Evolutionary conservation across 2,797 vertebrate genomes (phyloP), one percentile per base, ranked within the genome.

Genomic region (Anolis apletophallus): DNA sequence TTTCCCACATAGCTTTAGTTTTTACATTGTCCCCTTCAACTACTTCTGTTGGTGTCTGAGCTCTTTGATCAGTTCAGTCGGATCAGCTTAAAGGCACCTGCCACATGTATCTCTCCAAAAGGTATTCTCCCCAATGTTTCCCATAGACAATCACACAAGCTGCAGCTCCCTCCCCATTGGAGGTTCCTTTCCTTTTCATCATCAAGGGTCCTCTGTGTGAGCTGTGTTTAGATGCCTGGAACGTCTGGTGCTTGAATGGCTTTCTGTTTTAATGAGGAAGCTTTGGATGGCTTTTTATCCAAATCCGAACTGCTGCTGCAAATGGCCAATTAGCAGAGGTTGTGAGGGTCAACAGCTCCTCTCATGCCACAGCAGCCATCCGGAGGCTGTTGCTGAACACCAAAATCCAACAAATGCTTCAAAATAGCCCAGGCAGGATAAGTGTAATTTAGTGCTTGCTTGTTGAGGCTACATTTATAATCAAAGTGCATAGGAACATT

Each of bases 301-400:
- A 61, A 81, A 89, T 57, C 3, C 54, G 86, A 87, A 87, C 17
- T 76, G 75, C 74, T 80, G 54, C 9, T 85, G 69, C 54, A 89
- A 91, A 88, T 84, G 89, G 86, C 6, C 21, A 86, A 52, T 73
- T 83, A 26, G 78, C 78, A 68, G 84, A 78, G 69, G 34, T 87
- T 72, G 81, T 36, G 4, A 26, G 82, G 61, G 83, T 91, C 64
- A 87, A 92, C 92, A 68, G 54, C 89, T 40, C 77, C 84, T 88
- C 74, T 89, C 46, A 26, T 84, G 74, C 89, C 7, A 26, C 32
- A 86, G 80, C 55, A 86, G 85, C 64, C 90, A 87, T 34, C 13
- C 71, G 26, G 9, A 59, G 76, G 68, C 19, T 80, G 88, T 83
- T 73, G 7, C 4, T 55, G 86, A 26, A 85, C n/a, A 78, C 89